Conservation (phyloP, 2,888 invertebrate genomes). For the Germaria angustata region DNA sequence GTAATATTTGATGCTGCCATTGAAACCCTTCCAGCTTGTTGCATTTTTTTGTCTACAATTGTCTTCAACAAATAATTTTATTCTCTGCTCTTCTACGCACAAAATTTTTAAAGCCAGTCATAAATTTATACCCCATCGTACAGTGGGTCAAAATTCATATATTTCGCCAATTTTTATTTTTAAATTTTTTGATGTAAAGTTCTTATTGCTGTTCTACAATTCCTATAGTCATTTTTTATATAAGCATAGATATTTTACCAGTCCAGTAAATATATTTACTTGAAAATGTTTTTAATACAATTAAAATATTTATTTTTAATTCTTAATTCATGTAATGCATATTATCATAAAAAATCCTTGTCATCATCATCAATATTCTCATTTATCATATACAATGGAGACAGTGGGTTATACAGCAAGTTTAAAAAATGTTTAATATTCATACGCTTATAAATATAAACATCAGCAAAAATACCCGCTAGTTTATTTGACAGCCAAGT, state of each 20-base stretch:
- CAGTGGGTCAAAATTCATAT: too few relatives aligned
- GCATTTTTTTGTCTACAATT: too few relatives aligned
- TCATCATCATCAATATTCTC: slow-evolving; percentile 19
- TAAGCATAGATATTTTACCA: background rate
- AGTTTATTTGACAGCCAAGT: background rate
- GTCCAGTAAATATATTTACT: slow-evolving; percentile 59
- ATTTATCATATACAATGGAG: slow-evolving; percentile 33
- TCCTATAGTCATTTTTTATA: background rate
- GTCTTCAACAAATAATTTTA: too few relatives aligned
- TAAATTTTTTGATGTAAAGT: background rate
- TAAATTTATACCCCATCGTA: too few relatives aligned
- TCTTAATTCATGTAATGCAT: slow-evolving; percentile 15
- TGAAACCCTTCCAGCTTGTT: too few relatives aligned
- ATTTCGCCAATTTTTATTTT: background rate
- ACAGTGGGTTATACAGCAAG: background rate
- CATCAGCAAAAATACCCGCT: background rate
- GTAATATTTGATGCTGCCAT: too few relatives aligned
- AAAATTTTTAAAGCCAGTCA: too few relatives aligned
- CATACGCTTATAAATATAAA: background rate
- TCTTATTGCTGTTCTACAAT: background rate
- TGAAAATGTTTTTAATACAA: slow-evolving; percentile 59
- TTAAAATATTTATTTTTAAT: slow-evolving; percentile 34
- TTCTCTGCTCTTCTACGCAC: too few relatives aligned
- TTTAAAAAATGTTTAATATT: background rate
- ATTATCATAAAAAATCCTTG: background rate